Evolutionary conservation across 64 coral and sea anemone species (phyloP).

Genomic region (Montipora foliosa): DNA sequence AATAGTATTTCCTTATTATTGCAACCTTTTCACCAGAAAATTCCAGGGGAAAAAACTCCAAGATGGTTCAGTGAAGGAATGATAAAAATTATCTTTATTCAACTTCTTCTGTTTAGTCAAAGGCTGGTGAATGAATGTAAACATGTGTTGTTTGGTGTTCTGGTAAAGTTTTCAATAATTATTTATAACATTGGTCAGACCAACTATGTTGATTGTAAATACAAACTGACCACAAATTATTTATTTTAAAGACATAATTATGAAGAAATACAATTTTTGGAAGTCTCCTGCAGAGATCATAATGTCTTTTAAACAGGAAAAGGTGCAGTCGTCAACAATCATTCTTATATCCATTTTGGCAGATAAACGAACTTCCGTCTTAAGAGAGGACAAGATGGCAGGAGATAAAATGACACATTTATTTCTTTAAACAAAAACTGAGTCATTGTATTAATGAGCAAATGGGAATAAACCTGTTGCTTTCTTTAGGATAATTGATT

Average conservation of each 20-base stretch:
- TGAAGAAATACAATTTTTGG: too few species aligned
- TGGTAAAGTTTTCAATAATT: neutral
- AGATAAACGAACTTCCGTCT: neutral
- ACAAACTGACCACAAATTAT: neutral
- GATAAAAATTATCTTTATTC: neutral
- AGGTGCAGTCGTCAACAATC: neutral
- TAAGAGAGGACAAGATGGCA: neutral
- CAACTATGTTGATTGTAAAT: neutral
- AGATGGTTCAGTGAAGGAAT: neutral
- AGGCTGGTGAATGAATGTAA: neutral
- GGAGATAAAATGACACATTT: neutral
- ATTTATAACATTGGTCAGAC: neutral
- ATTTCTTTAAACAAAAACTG: neutral
- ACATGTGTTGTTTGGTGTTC: neutral
- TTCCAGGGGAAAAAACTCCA: neutral
- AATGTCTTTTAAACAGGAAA: conserved; percentile 28
- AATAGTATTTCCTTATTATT: neutral
- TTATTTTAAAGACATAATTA: too few species aligned
- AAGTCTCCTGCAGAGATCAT: conserved; percentile 1
- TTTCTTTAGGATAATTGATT: neutral
- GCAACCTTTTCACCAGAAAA: neutral
- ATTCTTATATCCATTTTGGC: neutral
- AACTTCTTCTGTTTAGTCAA: neutral
- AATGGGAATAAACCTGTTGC: neutral
- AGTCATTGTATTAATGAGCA: neutral